A percentile compares a stretch with the other conserved stretches of the same genome.
Conservation (phyloP, 2,888 invertebrate species). For the Desoria tigrina region DNA sequence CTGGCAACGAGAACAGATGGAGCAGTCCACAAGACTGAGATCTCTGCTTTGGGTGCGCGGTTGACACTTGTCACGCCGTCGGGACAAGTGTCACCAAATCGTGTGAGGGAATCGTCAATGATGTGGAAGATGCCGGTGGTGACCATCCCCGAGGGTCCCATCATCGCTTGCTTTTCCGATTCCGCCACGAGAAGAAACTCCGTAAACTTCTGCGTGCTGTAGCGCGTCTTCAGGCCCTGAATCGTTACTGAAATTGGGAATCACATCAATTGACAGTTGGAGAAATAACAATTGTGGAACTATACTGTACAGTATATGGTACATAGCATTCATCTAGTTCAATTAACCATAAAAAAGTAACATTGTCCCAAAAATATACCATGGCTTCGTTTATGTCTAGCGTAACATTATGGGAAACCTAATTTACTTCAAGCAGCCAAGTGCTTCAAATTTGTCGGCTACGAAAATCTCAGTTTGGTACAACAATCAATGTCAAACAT, state of each 20-base stretch:
- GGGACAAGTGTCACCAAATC: slow-evolving; percentile 79
- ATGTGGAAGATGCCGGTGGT: slow-evolving; percentile 61
- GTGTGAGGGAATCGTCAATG: slow-evolving; percentile 72
- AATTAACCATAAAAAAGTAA: too few relatives aligned
- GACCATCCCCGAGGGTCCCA: slow-evolving; percentile 62
- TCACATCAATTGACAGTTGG: background rate
- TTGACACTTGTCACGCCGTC: slow-evolving; percentile 82
- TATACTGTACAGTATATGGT: too few relatives aligned
- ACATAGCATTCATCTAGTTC: too few relatives aligned
- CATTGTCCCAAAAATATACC: background rate
- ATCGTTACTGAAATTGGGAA: slow-evolving; percentile 56
- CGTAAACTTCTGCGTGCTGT: slow-evolving; percentile 63
- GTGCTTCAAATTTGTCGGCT: too few relatives aligned
- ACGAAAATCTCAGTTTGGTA: too few relatives aligned
- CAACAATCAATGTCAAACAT: too few relatives aligned
- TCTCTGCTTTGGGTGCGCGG: slow-evolving; percentile 72
- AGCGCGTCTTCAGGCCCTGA: slow-evolving; percentile 55
- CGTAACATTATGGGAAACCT: too few relatives aligned
- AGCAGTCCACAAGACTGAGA: slow-evolving; percentile 83
- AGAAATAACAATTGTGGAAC: background rate
- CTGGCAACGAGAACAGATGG: slow-evolving; percentile 62
- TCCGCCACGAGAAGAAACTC: slow-evolving; percentile 77
- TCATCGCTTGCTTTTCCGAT: slow-evolving; percentile 57
- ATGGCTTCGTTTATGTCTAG: too few relatives aligned
- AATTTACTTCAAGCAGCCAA: too few relatives aligned